Conservation (phyloP, 2,888 invertebrate species). For the Torymus aiolomorphi region DNA sequence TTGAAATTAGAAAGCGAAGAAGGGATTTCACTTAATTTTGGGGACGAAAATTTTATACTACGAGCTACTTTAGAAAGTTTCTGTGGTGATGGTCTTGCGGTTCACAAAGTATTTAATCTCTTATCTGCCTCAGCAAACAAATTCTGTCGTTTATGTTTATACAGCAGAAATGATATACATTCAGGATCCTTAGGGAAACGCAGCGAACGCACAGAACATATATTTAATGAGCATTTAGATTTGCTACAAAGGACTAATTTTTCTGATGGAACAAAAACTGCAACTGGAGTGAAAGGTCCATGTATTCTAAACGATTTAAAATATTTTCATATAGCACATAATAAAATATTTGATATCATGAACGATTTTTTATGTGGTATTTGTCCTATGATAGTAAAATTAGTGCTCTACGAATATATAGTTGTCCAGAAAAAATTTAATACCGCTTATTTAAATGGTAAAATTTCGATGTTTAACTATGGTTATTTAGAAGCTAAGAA, state of each 20-base stretch:
- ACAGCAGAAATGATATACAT: background rate
- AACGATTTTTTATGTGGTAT: background rate
- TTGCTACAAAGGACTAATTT: background rate
- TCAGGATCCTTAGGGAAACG: background rate
- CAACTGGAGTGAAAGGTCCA: slow-evolving; percentile 6
- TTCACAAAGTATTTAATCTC: background rate
- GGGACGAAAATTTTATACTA: background rate
- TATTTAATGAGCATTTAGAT: slow-evolving; percentile 1
- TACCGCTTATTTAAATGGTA: too few relatives aligned
- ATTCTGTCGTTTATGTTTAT: too few relatives aligned
- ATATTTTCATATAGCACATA: slow-evolving; percentile 23
- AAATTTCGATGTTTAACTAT: slow-evolving; percentile 13
- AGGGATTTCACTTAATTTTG: background rate
- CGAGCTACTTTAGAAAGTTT: background rate
- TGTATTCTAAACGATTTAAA: slow-evolving; percentile 14
- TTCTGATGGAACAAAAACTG: slow-evolving; percentile 9
- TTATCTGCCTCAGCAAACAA: background rate
- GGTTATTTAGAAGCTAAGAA: background rate
- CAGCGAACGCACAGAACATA: background rate
- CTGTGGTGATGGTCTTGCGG: background rate
- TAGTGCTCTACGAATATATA: background rate
- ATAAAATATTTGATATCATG: slow-evolving; percentile 34
- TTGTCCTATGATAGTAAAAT: slow-evolving; percentile 10
- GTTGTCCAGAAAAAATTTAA: background rate
- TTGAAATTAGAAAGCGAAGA: slow-evolving; percentile 33